A percentile compares a stretch with the other conserved stretches of the same genome.
Evolutionary conservation across 2,888 invertebrate species (phyloP).

Genomic region (Pachydiplax longipennis): DNA sequence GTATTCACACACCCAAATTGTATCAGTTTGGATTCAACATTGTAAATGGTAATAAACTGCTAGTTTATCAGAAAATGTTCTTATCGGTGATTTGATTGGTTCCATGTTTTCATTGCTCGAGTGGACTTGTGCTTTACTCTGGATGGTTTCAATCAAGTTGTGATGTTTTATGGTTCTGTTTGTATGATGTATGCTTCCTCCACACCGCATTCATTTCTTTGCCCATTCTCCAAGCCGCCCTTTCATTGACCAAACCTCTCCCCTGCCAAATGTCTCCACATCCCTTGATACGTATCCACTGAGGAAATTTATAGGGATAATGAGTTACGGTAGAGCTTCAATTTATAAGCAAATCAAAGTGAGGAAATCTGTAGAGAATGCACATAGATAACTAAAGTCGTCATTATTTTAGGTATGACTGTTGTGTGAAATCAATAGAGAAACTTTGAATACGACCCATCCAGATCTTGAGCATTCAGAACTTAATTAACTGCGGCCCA

Average conservation of each 20-base stretch:
- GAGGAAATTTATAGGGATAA: neutral
- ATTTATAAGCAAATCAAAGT: slow-evolving; percentile 33
- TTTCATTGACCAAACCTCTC: neutral
- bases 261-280: neutral
- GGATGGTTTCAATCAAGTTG: neutral
- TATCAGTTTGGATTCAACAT: slow-evolving; percentile 53
- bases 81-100: slow-evolving; percentile 26
- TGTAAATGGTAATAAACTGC: slow-evolving; percentile 55
- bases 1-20: slow-evolving; percentile 53
- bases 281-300: slow-evolving; percentile 29
- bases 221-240: neutral
- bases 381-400: slow-evolving; percentile 23
- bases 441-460: slow-evolving; percentile 16
- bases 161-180: neutral
- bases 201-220: neutral
- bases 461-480: slow-evolving; percentile 9
- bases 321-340: slow-evolving; percentile 30
- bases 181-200: neutral
- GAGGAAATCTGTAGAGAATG: slow-evolving; percentile 21
- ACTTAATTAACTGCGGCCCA: slow-evolving; percentile 44
- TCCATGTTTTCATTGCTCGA: neutral
- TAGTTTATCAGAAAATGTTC: slow-evolving; percentile 54
- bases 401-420: slow-evolving; percentile 40
- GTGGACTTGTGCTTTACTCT: neutral
- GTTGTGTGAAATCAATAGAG: slow-evolving; percentile 40